These are phyloP conservation scores for Amphiura filiformis DNA, from an alignment of 35 echinoderm and acorn worm genomes.

Conservation along the genomic window DNA sequence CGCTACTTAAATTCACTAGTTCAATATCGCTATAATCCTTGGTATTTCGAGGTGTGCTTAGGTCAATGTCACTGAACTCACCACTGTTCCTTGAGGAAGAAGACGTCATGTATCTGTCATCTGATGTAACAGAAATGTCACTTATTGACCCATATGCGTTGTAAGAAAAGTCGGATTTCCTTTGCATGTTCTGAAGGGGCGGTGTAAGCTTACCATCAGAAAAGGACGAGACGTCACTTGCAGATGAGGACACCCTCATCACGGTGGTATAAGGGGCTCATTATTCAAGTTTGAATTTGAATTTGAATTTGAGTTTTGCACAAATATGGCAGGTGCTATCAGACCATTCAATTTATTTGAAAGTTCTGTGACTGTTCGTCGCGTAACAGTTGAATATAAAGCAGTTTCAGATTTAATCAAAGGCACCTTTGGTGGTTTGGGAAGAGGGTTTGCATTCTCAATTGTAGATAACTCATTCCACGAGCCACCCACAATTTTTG, in stretches of 20 bases:
- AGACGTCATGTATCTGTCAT: not conserved
- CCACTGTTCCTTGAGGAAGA: not conserved
- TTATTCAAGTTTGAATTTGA: not conserved
- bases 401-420: too few species aligned
- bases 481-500: not conserved
- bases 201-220: not conserved
- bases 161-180: not conserved
- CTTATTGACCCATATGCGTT: not conserved
- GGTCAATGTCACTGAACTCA: not conserved
- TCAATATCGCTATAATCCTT: slow-evolving; percentile 2
- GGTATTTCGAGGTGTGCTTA: not conserved
- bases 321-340: not conserved
- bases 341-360: not conserved
- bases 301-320: not conserved
- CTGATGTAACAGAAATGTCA: not conserved
- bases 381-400: not conserved
- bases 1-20: not conserved
- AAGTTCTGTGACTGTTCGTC: not conserved
- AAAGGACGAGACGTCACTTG: not conserved
- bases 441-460: not conserved
- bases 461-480: not conserved
- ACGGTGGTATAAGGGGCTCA: not conserved
- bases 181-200: not conserved
- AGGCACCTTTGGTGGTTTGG: not conserved
- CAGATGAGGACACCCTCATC: not conserved